A percentile compares a stretch with the other conserved stretches of the same genome.
These are phyloP conservation scores for Hypselothyrea guttata DNA, from an alignment of 2,888 invertebrate genomes.

Conservation along the genomic window DNA sequence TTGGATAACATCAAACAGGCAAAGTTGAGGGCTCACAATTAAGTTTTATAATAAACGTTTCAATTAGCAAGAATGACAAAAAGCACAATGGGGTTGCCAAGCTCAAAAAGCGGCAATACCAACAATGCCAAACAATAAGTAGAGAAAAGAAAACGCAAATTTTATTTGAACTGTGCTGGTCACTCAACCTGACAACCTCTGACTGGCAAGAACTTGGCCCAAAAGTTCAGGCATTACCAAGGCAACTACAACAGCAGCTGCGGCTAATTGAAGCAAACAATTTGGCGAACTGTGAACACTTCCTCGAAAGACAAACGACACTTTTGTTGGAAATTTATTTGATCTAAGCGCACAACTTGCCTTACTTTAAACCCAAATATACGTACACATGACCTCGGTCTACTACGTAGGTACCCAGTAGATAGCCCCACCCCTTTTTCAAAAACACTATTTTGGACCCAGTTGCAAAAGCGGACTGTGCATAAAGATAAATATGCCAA, in stretches of 20 bases:
- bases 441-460: no score
- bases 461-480: not conserved
- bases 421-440: no score
- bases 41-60: conserved; percentile 61
- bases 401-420: no score
- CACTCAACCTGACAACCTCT: conserved; percentile 23
- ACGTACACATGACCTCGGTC: no score
- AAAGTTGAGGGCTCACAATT: conserved; percentile 46
- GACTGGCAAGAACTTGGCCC: conserved; percentile 44
- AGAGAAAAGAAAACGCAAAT: conserved; percentile 21
- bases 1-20: conserved; percentile 16
- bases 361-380: not conserved
- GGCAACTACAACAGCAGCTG: conserved; percentile 58
- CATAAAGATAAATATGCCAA: conserved; percentile 54
- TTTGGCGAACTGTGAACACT: conserved; percentile 24
- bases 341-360: conserved; percentile 37
- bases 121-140: conserved; percentile 3
- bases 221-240: conserved; percentile 50
- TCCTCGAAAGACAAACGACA: conserved; percentile 55
- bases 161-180: conserved; percentile 32
- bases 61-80: conserved; percentile 61
- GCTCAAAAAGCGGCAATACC: conserved; percentile 6
- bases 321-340: conserved; percentile 63
- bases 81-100: conserved; percentile 16
- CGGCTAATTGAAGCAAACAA: conserved; percentile 65